Evolutionary conservation across 1,140 invertebrate species (phyloP), one percentile per base, ranked within the genome.

Genomic region (Caligus rogercresseyi): DNA sequence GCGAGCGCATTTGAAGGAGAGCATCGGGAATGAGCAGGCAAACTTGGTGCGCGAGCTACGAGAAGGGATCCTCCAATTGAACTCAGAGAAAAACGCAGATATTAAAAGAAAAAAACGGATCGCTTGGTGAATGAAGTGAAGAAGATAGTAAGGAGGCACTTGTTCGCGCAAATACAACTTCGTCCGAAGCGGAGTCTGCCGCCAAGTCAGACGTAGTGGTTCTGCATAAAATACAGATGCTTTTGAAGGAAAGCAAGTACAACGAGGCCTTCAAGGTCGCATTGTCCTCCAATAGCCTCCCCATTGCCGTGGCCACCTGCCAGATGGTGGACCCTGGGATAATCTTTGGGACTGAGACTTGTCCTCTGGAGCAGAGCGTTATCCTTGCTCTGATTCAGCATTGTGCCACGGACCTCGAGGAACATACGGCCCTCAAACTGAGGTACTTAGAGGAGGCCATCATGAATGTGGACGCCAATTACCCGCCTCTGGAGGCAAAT

Each of bases 361-460:
- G 82, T 70, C 77, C 81, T 14, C 74, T 89, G 14, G 81, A 83
- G 60, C 89, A 91, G 70, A 85, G 85, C 67, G 87, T 93, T 43
- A 76, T 95, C 57, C 75, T 96, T 23, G 92, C 89, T 0, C 78
- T 96, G 1, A 86, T 95, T 66, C 89, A 93, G 72, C 91, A 96
- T 78, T 96, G 1, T 86, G 87, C 2, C 83, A 86, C 1, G 88
- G 31, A 94, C 72, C 80, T 96, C 72, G 77, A 77, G 23, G 78
- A 82, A 60, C 81, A 89, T 69, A 88, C 86, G n/a, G 85, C 87
- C 68, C 76, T 90, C 2, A 94, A 93, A 73, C 80, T 87, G 67
- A 87, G 88, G 68, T 93, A 87, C 77, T 75, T 94, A 25, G 82
- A 88, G 70, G 88, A 90, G 70, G 88, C 89, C 1, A 77, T 94